Evolutionary conservation across 2,113 vertebrate species (phyloP).

Genomic region (Heterochromis multidens): DNA sequence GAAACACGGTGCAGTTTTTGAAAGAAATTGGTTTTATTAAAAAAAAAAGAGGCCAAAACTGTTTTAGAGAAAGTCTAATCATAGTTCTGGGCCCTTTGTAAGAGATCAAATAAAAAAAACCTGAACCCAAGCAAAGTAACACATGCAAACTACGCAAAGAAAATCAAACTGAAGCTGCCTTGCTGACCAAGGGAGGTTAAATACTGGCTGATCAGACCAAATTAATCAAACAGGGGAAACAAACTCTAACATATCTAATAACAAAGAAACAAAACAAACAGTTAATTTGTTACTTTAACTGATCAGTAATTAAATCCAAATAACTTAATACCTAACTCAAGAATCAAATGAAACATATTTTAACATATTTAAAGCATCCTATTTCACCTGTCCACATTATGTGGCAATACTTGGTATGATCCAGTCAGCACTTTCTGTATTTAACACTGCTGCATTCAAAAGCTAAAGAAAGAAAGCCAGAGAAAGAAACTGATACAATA

Average conservation of each 20-base stretch:
- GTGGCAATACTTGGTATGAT: not conserved
- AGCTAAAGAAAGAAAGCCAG: not conserved
- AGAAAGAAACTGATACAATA: too few relatives aligned
- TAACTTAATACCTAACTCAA: not conserved
- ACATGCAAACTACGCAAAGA: not conserved
- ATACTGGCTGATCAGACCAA: not conserved
- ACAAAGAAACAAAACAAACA: not conserved
- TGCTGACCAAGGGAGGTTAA: not conserved
- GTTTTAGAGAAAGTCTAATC: not conserved
- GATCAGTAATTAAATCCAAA: not conserved
- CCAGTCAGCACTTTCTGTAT: not conserved
- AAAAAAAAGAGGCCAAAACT: not conserved
- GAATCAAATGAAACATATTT: not conserved
- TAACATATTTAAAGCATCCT: not conserved
- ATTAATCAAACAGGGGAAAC: too few relatives aligned
- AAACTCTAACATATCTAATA: not conserved
- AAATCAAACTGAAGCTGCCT: not conserved
- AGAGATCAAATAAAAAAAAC: not conserved
- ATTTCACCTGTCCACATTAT: not conserved
- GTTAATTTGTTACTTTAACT: not conserved
- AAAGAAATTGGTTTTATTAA: not conserved
- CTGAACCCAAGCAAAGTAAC: not conserved
- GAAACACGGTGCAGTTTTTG: not conserved
- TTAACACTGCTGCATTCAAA: not conserved
- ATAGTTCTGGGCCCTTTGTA: not conserved